phyloP scores from a whole-genome alignment of 2,113 vertebrate species.

The Campylomormyrus tamandua region DNA sequence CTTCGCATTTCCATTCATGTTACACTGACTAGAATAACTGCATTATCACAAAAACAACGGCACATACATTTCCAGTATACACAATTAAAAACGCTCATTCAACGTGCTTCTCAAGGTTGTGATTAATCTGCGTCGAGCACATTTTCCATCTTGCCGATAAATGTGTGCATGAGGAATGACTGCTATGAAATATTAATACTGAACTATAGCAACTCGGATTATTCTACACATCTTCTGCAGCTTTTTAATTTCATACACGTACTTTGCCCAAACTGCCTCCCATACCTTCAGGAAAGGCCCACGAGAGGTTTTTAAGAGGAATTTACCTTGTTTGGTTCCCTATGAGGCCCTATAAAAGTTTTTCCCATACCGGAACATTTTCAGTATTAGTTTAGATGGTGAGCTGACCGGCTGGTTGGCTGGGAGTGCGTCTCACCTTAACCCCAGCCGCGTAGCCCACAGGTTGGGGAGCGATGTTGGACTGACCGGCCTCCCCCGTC shows the following conservation, averaged over 20 bases:
- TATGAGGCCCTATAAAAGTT: not conserved
- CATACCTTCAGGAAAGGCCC: not conserved
- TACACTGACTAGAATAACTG: not conserved
- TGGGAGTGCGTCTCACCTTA: constrained; percentile 64
- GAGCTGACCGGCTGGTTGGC: not conserved
- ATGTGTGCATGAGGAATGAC: not conserved
- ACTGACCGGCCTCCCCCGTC: constrained; percentile 79
- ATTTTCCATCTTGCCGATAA: not conserved
- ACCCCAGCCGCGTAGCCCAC: constrained; percentile 93
- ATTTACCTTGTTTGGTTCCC: not conserved
- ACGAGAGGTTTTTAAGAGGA: not conserved
- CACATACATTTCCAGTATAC: not conserved
- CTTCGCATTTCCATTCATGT: not conserved
- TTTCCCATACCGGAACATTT: not conserved
- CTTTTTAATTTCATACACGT: not conserved
- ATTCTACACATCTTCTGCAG: not conserved
- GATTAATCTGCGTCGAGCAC: not conserved
- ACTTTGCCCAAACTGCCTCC: not conserved
- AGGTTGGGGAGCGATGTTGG: constrained; percentile 91
- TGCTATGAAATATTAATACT: not conserved
- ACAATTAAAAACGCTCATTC: not conserved
- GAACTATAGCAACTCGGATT: not conserved
- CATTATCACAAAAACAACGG: not conserved
- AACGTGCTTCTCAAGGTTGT: not conserved
- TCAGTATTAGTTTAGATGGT: not conserved